Evolutionary conservation across 1,140 invertebrate genomes (phyloP), one percentile per base, ranked within the genome.

Genomic region (Drosophila rhopaloa): DNA sequence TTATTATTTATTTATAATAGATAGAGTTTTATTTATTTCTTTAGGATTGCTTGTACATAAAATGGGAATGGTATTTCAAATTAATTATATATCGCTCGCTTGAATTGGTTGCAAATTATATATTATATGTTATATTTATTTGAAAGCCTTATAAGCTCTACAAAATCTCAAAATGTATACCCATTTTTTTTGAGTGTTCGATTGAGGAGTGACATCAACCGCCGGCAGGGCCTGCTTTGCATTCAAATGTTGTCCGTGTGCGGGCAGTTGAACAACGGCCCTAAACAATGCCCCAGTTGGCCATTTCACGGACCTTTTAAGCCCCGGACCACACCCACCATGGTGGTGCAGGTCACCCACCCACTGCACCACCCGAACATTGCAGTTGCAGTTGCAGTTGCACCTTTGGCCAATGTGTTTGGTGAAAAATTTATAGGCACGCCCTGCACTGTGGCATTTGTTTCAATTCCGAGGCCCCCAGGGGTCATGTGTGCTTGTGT

Each of bases 351-450:
- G 5, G 7, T 13, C 29, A 5, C 1, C 43, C 43, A 5, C 6
- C 19, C 27, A 29, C 3, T 14, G 10, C 38, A 8, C 27, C n/a
- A 48, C 46, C 65, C 56, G 4, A 10, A 14, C 24, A 24, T 27
- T 73, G 41, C 60, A 48, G 53, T 63, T 59, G 47, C 62, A 78
- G 66, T 58, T 70, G 35, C 58, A 53, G 56, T 58, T 83, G 81
- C 79, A 81, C 75, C 79, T 88, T 68, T 82, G 48, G 79, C 55
- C 65, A 73, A 89, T 75, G 83, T 88, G 83, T 88, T 88, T 88
- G 66, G 84, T 88, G 75, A 88, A 88, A 88, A 88, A 88, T 88
- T 88, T 89, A 88, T 88, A 83, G 84, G 76, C 84, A 88, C 79
- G 71, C 83, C 79, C 67, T 60, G 61, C 82, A 60, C 76, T 74